phyloP scores from a whole-genome alignment of 2,888 invertebrate genomes.

The Hedychridium roseum region DNA sequence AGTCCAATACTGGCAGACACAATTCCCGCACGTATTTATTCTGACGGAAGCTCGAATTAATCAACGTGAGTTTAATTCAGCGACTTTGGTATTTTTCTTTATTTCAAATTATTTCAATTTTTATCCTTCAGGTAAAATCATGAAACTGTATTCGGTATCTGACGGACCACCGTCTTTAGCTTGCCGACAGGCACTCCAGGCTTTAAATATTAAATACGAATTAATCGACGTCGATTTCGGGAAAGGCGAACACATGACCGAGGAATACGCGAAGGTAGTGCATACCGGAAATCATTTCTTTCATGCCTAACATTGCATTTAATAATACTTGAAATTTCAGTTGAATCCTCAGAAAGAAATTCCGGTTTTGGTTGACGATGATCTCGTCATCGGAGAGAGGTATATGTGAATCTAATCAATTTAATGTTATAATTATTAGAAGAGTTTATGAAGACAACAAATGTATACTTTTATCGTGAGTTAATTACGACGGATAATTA shows the following conservation, averaged over 20 bases:
- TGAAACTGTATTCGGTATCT: conserved; percentile 78
- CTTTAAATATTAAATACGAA: conserved; percentile 72
- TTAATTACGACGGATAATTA: too few relatives aligned
- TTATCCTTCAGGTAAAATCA: conserved; percentile 24
- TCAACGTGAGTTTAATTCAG: too few relatives aligned
- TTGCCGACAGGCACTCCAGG: conserved; percentile 74
- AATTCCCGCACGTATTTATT: too few relatives aligned
- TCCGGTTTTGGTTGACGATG: conserved; percentile 80
- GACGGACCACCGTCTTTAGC: conserved; percentile 83
- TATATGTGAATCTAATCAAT: conserved; percentile 19
- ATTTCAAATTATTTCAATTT: not conserved
- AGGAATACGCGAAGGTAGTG: conserved; percentile 73
- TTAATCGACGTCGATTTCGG: conserved; percentile 75
- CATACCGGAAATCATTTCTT: not conserved
- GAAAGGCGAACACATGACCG: conserved; percentile 78
- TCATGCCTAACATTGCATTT: not conserved
- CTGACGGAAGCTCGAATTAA: too few relatives aligned
- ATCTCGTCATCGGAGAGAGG: conserved; percentile 81
- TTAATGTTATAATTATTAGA: not conserved
- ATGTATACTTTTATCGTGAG: too few relatives aligned
- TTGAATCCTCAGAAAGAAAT: conserved; percentile 83
- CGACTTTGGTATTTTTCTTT: not conserved
- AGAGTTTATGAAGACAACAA: too few relatives aligned
- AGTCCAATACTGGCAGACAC: too few relatives aligned
- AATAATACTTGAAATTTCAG: conserved; percentile 63